phyloP scores from a whole-genome alignment of 2,797 vertebrate species.

The Tinamus major region DNA sequence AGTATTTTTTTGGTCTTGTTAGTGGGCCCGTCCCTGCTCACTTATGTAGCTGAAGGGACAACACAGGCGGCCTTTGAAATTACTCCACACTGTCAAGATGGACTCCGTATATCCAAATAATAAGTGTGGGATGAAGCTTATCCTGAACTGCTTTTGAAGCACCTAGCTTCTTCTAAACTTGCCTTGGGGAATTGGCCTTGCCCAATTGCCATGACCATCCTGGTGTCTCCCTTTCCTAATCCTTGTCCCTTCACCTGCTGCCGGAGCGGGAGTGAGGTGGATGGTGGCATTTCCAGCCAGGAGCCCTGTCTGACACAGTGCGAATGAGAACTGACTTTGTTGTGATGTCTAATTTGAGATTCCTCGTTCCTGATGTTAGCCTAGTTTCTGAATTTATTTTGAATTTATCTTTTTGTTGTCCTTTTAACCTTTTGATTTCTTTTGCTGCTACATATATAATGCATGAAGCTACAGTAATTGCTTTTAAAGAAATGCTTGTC shows the following conservation, averaged over 20 bases:
- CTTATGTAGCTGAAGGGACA: not conserved
- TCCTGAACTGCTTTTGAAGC: not conserved
- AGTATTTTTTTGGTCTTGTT: not conserved
- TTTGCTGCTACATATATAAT: not conserved
- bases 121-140: not conserved
- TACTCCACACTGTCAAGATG: not conserved
- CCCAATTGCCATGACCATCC: not conserved
- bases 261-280: not conserved
- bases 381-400: slow-evolving; percentile 1
- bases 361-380: not conserved
- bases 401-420: slow-evolving; percentile 20
- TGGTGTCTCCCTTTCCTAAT: not conserved
- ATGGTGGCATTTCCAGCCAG: not conserved
- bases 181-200: not conserved
- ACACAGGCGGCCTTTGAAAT: not conserved
- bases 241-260: not conserved
- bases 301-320: not conserved
- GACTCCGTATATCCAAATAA: not conserved
- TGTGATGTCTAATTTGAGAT: not conserved
- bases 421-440: slow-evolving; percentile 25
- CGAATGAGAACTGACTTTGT: not conserved
- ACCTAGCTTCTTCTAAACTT: not conserved
- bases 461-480: slow-evolving; percentile 3
- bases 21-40: not conserved
- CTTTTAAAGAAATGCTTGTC: slow-evolving; percentile 19